Conservation (phyloP, 1,140 invertebrate genomes). For the Harpegnathos saltator region DNA sequence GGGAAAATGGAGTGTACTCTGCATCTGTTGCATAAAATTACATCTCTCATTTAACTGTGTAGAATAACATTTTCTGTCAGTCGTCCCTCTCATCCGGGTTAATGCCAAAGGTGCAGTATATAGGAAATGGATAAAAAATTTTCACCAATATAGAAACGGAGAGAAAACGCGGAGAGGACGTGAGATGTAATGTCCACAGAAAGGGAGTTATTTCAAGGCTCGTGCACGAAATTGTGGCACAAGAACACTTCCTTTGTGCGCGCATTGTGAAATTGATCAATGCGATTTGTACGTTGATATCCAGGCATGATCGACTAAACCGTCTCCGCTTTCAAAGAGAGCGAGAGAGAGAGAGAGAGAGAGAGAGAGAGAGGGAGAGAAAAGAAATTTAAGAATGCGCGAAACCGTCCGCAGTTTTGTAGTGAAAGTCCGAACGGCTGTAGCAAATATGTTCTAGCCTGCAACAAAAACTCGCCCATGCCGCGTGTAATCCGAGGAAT, state of each 20-base stretch:
- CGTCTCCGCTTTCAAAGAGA: conserved; percentile 26
- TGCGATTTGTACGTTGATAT: conserved; percentile 34
- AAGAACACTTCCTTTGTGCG: conserved; percentile 30
- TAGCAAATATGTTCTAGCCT: conserved; percentile 8
- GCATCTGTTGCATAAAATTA: conserved; percentile 15
- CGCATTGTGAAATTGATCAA: conserved; percentile 18
- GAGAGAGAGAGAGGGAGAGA: too few relatives aligned
- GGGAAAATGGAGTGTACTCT: not conserved
- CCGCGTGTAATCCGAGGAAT: conserved; percentile 27
- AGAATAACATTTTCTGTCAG: not conserved
- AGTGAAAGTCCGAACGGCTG: conserved; percentile 1
- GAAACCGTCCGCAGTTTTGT: conserved; percentile 18
- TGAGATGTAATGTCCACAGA: not conserved
- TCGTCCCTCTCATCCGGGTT: not conserved
- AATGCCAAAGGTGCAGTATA: not conserved
- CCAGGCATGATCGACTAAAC: not conserved
- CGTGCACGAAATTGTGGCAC: conserved; percentile 3
- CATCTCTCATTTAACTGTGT: not conserved
- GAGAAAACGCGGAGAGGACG: not conserved
- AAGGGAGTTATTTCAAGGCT: not conserved
- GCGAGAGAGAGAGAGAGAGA: too few relatives aligned
- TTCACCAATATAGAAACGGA: conserved; percentile 1
- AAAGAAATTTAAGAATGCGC: conserved; percentile 34
- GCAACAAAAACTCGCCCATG: conserved; percentile 4
- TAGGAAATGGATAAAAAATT: not conserved